A percentile compares a stretch with the other conserved stretches of the same genome.
These are phyloP conservation scores for Clarias macrocephalus DNA, from an alignment of 2,113 vertebrate species.

Conservation along the genomic window DNA sequence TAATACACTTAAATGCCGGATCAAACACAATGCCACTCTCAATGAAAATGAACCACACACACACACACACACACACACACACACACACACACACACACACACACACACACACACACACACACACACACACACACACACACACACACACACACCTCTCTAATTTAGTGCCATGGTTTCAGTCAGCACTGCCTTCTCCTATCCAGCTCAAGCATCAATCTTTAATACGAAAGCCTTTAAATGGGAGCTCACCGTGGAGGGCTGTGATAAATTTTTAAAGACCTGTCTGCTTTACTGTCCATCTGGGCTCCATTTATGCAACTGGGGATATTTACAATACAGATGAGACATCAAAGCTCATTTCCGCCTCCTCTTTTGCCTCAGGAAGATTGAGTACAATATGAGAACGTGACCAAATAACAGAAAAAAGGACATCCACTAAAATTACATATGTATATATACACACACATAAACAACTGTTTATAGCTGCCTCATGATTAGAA, in stretches of 20 bases:
- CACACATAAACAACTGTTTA: no score
- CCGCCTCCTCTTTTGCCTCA: constrained; percentile 46
- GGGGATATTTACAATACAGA: constrained; percentile 66
- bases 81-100: not conserved
- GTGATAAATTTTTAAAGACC: constrained; percentile 81
- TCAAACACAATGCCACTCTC: not conserved
- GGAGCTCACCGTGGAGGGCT: constrained; percentile 67
- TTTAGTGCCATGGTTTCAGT: constrained; percentile 18
- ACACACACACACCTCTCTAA: not conserved
- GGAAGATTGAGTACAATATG: constrained; percentile 54
- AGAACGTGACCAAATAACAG: constrained; percentile 5
- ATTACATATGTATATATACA: no score
- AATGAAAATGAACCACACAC: not conserved
- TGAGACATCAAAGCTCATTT: constrained; percentile 66
- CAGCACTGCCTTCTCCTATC: constrained; percentile 23
- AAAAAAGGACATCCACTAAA: no score
- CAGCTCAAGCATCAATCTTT: constrained; percentile 73
- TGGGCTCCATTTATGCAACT: constrained; percentile 76
- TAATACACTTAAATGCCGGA: not conserved
- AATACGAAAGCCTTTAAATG: constrained; percentile 71
- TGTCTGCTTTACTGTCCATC: constrained; percentile 77
- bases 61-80: not conserved
- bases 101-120: not conserved
- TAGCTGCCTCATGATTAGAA: no score
- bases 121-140: not conserved